Percentiles rank a stretch among this genome's conserved stretches.
These are phyloP conservation scores for Aleiodes testaceus DNA, from an alignment of 2,888 invertebrate genomes.

Conservation along the genomic window DNA sequence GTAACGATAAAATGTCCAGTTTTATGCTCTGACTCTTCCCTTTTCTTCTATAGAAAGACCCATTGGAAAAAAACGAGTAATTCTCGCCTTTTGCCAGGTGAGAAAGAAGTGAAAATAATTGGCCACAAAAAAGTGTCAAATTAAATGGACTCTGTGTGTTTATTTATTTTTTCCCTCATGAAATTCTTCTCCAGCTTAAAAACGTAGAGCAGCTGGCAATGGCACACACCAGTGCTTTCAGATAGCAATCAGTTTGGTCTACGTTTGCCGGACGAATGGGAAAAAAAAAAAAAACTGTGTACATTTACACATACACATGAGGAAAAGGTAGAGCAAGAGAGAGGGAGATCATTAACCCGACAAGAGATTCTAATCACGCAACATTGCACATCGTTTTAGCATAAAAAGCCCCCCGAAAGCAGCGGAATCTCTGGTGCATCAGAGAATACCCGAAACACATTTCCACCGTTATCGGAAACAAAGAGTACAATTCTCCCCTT, in stretches of 20 bases:
- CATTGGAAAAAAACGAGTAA: background rate
- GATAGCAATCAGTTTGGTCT: slow-evolving; percentile 43
- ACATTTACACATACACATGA: slow-evolving; percentile 25
- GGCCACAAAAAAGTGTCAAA: too few relatives aligned
- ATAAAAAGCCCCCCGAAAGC: slow-evolving; percentile 31
- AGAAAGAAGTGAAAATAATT: too few relatives aligned
- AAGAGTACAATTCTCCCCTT: background rate
- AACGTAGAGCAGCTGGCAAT: slow-evolving; percentile 42
- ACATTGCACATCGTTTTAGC: slow-evolving; percentile 48
- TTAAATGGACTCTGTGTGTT: too few relatives aligned
- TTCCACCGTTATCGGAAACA: slow-evolving; percentile 5
- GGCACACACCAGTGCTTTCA: slow-evolving; percentile 29
- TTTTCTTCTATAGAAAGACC: background rate
- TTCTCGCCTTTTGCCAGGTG: background rate
- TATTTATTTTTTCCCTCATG: background rate
- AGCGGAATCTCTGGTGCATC: slow-evolving; percentile 6
- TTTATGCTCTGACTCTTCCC: slow-evolving; percentile 33
- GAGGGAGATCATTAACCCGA: slow-evolving; percentile 47
- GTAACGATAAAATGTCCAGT: slow-evolving; percentile 39
- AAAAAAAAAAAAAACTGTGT: slow-evolving; percentile 22
- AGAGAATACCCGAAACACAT: slow-evolving; percentile 9
- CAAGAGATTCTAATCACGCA: slow-evolving; percentile 48
- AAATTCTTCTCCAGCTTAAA: background rate
- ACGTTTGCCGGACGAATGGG: slow-evolving; percentile 12
- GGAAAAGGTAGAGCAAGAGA: background rate